Base-by-base conservation (phyloP, 1,140 invertebrate genomes). In the Linepithema humile region DNA sequence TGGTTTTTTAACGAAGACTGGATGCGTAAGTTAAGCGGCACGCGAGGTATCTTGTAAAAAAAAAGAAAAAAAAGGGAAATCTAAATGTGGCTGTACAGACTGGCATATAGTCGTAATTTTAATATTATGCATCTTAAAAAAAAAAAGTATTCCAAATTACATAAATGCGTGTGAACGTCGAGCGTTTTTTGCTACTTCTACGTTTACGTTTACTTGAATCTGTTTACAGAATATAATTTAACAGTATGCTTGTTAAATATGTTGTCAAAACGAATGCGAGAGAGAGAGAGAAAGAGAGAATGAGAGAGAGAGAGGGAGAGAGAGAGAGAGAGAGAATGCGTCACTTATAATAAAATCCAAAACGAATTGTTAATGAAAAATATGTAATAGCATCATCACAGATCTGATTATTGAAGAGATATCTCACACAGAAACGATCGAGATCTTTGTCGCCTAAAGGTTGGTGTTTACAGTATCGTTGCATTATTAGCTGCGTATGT, bases 41-140 rank as follows among this genome's bases (percentile, higher is more conserved):
- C 26, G 38, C 48, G 43, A 50, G 64, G 59, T 88, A 60, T 53
- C 87, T 87, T 88, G 73, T 87, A 88, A 87, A 85, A 73, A 48
- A 60, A 7, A 32, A 53, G 17, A 80, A 50, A 32, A 62, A 3
- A 35, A 55, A 26, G 72, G 38, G 15, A 15, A 70, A 87, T 64
- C 17, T 73, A 69, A 84, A 84, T 62, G 38, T 78, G 85, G 43
- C 29, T 86, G 85, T 78, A 88, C 67, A 88, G 60, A 77, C 70
- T 73, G 67, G 69, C 43, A 26, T 70, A 57, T 53, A 83, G 80
- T 70, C 69, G 5, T 70, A 69, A 70, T 87, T 60, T 75, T 64
- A 86, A 77, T 72, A 38, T 75, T 48, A 29, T 74, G 29, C 50
- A 67, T 75, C n/a, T 73, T n/a, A n/a, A n/a, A n/a, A 50, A 38